Evolutionary conservation across 2,888 invertebrate species (phyloP), one percentile per base, ranked within the genome.

Genomic region (Pycnomerus fuliginosus): DNA sequence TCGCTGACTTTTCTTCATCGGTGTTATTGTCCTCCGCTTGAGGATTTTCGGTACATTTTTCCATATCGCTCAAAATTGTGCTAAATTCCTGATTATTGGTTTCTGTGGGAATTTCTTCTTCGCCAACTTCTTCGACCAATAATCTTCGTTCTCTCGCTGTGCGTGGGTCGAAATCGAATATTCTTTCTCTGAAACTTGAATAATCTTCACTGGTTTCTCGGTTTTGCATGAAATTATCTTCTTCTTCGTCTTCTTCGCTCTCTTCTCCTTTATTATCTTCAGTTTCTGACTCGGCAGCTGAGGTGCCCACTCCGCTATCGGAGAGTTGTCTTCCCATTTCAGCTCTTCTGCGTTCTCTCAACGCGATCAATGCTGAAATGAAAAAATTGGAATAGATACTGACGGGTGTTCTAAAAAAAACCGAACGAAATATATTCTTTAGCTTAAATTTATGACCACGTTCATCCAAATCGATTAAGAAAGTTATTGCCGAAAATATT

Each of bases 301-400:
- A 71, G 1, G 68, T 64, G 2, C 70, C 69, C 44, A 69, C 58
- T 0, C 70, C 71, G 28, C 69, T 69, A 37, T 72, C 71, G 16
- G 43, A 33, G 16, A 49, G 20, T 5, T 49, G 50, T 15, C 51
- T 48, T 3, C 51, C 38, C 20, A 55, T 47, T 34, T 60, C 60
- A 1, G 43, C 48, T 14, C 58, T 35, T 40, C 61, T 49, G 15
- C 58, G 48, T 33, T 70, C 69, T 11, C 71, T 47, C 32, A 70
- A 44, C 2, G 54, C 48, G 5, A 72, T 62, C 27, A 72, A 38
- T 32, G 68, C 71, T 71, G 42, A 16, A 57, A 49, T 42, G 38
- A 36, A 45, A 24, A 8, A 20, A 8, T n/a, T n/a, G n/a, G n/a
- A n/a, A n/a, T n/a, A n/a, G n/a, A n/a, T n/a, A n/a, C n/a, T n/a